Conservation (phyloP, 2,113 vertebrate species). For the Mesembrinibis cayennensis region DNA sequence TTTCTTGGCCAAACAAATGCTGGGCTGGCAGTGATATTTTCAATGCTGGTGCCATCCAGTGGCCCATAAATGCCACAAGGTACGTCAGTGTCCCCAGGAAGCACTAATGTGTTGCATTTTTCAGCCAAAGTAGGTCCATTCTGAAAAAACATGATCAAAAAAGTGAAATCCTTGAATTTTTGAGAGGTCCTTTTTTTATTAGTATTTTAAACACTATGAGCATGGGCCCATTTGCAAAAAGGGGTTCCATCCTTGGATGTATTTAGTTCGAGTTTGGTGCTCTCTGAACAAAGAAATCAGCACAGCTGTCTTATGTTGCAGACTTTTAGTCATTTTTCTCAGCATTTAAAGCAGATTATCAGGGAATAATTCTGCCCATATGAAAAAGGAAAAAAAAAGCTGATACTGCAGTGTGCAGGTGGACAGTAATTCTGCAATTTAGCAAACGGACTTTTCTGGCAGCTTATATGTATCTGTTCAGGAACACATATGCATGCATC, state of each 20-base stretch:
- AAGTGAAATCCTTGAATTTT: not conserved
- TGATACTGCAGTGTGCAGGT: not conserved
- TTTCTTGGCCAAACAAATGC: not conserved
- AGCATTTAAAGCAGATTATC: not conserved
- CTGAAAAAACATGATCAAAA: not conserved
- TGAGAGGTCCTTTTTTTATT: not conserved
- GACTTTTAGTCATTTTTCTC: not conserved
- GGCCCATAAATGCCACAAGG: not conserved
- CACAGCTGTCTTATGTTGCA: not conserved
- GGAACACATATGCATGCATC: accelerated
- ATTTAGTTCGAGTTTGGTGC: not conserved
- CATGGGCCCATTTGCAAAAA: not conserved
- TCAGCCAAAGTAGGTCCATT: not conserved
- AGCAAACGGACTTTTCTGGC: not conserved
- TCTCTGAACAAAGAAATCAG: not conserved
- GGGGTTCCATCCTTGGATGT: not conserved
- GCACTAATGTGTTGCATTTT: not conserved
- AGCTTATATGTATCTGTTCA: not conserved
- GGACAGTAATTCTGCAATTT: not conserved
- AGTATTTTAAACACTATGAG: not conserved
- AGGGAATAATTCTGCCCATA: not conserved
- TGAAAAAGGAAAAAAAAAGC: not conserved
- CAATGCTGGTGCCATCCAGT: not conserved
- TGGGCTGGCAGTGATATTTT: not conserved
- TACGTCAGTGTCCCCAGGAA: not conserved